phyloP scores from a whole-genome alignment of 1,140 invertebrate species.

The Archivesica marissinica region DNA sequence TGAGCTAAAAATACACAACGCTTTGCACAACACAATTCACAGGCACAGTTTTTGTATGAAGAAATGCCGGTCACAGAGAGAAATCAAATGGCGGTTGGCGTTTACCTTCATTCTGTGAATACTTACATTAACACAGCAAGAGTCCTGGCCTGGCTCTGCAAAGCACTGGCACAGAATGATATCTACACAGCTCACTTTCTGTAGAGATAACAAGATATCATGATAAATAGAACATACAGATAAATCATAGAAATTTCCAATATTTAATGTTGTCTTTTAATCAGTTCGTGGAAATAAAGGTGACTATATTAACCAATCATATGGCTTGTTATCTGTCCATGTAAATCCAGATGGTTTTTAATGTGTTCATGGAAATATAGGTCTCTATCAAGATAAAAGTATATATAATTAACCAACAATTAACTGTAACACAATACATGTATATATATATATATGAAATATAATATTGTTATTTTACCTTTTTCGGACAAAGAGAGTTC shows the following conservation, averaged over 20 bases:
- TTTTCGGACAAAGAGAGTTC: conserved; percentile 48
- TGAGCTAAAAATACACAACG: too few species aligned
- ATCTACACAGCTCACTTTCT: conserved; percentile 53
- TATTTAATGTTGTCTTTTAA: too few species aligned
- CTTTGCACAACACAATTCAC: too few species aligned
- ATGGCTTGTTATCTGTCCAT: too few species aligned
- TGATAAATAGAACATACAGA: too few species aligned
- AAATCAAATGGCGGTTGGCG: neutral
- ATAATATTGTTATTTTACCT: conserved; percentile 1
- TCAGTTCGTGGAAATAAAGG: too few species aligned
- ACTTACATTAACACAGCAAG: conserved; percentile 50
- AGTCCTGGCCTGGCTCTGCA: conserved; percentile 44
- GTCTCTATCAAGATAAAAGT: neutral
- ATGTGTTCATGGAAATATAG: too few species aligned
- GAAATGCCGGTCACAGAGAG: neutral
- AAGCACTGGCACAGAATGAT: conserved; percentile 49
- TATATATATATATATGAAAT: too few species aligned
- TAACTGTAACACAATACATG: neutral
- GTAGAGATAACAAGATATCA: conserved; percentile 5
- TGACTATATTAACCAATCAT: too few species aligned
- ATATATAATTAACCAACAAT: neutral
- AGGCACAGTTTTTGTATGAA: neutral
- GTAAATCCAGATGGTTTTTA: too few species aligned
- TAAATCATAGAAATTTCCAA: too few species aligned
- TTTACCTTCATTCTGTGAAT: neutral